Evolutionary conservation across 2,888 invertebrate species (phyloP).

Genomic region (Trilocha varians): DNA sequence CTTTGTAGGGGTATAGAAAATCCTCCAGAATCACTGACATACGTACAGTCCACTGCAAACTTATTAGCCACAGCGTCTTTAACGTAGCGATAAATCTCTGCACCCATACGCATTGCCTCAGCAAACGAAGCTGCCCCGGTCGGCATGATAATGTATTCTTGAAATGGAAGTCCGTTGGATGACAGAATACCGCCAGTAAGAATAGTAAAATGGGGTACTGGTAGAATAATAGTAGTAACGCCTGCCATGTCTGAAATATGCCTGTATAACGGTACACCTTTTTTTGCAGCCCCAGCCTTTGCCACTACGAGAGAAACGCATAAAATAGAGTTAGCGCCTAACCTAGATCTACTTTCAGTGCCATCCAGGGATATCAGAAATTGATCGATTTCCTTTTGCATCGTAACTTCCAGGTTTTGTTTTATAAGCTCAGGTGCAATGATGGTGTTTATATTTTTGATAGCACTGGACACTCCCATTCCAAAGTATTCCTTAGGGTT

Average conservation of each 20-base stretch:
- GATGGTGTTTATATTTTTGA: constrained; percentile 89
- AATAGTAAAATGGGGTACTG: constrained; percentile 97
- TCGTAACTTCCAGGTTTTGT: constrained; percentile 86
- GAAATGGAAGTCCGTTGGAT: constrained; percentile 96
- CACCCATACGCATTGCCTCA: constrained; percentile 98
- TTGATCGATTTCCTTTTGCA: constrained; percentile 91
- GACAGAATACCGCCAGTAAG: constrained; percentile 98
- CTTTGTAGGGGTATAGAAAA: constrained; percentile 96
- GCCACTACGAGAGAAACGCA: constrained; percentile 96
- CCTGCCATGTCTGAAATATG: constrained; percentile 97
- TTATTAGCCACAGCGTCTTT: constrained; percentile 92
- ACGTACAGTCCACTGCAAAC: constrained; percentile 91
- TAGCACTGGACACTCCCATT: constrained; percentile 92
- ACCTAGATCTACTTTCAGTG: constrained; percentile 94
- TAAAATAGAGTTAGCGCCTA: constrained; percentile 97
- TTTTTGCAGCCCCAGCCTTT: constrained; percentile 98
- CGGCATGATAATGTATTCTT: constrained; percentile 95
- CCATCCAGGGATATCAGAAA: constrained; percentile 93
- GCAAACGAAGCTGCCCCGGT: constrained; percentile 92
- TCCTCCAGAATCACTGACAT: constrained; percentile 97
- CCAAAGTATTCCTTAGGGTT: constrained; percentile 90
- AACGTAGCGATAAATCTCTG: constrained; percentile 95
- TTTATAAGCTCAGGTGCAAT: constrained; percentile 87
- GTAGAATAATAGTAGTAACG: constrained; percentile 89
- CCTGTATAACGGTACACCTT: constrained; percentile 87